These are phyloP conservation scores for Melanargia galathea DNA, from an alignment of 2,888 invertebrate genomes.

Conservation along the genomic window DNA sequence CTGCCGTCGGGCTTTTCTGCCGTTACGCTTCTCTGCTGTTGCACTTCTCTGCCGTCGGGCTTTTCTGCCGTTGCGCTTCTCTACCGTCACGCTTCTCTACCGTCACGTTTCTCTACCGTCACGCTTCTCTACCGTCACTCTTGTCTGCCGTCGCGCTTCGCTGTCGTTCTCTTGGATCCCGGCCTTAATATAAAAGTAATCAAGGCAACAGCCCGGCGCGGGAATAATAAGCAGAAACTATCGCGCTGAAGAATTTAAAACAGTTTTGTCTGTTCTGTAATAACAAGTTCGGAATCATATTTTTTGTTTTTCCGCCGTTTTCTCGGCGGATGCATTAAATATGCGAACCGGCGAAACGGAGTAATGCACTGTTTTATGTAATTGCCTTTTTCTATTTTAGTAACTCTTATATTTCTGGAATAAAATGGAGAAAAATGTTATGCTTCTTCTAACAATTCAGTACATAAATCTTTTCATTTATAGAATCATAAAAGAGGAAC, in stretches of 20 bases:
- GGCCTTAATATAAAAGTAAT: slow-evolving; percentile 13
- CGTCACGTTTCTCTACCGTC: no score
- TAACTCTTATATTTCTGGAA: not conserved
- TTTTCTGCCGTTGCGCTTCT: no score
- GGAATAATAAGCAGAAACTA: slow-evolving; percentile 19
- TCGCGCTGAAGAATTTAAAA: slow-evolving; percentile 19
- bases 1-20: no score
- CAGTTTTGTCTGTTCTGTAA: slow-evolving; percentile 5
- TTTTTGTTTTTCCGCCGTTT: not conserved
- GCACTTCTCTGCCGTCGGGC: no score
- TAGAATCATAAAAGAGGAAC: no score
- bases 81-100: no score
- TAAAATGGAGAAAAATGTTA: not conserved
- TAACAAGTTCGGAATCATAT: slow-evolving; percentile 1
- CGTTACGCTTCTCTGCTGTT: no score
- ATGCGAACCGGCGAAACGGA: not conserved
- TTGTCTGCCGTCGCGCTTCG: not conserved
- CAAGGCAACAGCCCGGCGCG: not conserved
- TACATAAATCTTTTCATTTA: no score
- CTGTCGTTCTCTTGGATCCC: not conserved
- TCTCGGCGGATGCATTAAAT: slow-evolving; percentile 8
- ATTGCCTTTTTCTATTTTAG: not conserved
- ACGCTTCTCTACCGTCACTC: no score
- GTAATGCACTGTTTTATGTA: not conserved
- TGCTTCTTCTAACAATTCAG: not conserved